A percentile compares a stretch with the other conserved stretches of the same genome.
These are phyloP conservation scores for Camarhynchus parvulus DNA, from an alignment of 2,113 vertebrate species.

Conservation along the genomic window DNA sequence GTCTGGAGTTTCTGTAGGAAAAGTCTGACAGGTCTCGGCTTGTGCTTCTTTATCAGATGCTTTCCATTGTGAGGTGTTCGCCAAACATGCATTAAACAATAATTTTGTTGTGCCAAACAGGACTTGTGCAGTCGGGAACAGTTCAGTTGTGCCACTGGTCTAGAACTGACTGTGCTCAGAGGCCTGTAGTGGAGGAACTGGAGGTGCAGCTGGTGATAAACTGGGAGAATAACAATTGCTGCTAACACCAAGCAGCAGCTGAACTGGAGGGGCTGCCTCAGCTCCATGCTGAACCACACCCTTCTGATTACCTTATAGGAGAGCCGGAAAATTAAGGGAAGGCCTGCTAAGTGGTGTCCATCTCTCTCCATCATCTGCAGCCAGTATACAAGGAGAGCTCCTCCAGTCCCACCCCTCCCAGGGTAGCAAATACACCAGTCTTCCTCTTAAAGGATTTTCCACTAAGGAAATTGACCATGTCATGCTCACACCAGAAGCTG, in stretches of 20 bases:
- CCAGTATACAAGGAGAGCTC: background rate
- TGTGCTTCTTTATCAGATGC: slow-evolving; percentile 50
- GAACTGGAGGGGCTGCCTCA: background rate
- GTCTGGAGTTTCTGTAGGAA: background rate
- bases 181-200: background rate
- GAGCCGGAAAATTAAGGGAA: background rate
- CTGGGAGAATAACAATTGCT: background rate
- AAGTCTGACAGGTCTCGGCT: slow-evolving; percentile 27
- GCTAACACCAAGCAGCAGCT: background rate
- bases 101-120: background rate
- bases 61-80: background rate
- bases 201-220: background rate
- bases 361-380: background rate
- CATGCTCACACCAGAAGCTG: background rate
- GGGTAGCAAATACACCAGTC: background rate
- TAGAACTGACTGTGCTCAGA: background rate
- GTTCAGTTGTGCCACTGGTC: background rate
- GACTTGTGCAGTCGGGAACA: background rate
- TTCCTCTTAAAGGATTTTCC: background rate
- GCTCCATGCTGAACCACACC: background rate
- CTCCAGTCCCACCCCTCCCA: background rate
- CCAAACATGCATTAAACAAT: background rate
- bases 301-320: background rate
- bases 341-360: background rate
- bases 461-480: background rate